Evolutionary conservation across 2,797 vertebrate species (phyloP), one percentile per base, ranked within the genome.

Genomic region (Siniperca undulata): DNA sequence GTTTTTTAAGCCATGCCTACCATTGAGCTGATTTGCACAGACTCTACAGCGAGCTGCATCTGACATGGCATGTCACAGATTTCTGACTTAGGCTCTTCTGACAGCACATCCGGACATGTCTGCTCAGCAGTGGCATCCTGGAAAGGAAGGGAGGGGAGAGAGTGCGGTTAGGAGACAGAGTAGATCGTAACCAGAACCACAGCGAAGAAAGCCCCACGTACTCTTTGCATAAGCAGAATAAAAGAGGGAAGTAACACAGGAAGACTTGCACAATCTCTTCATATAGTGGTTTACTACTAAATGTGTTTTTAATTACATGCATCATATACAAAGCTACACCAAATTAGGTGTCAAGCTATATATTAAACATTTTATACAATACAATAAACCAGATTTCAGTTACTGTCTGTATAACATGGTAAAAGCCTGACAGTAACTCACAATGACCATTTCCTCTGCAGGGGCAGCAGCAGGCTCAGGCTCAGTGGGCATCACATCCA

Each of bases 11-110:
- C 27, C 6, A 24, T 53, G 19, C 13, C 6, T 87, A 94, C 93
- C 80, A 55, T 55, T 70, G 86, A 59, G 58, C 13, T 56, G 62
- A 92, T 86, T 60, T 82, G 83, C 46, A 58, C 81, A 27, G 92
- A 78, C 60, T 91, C 92, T 17, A 87, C 85, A 0, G 82, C 36
- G 2, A 92, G 80, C 75, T 93, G 87, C 70, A 80, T 86, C 77
- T 89, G 93, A 89, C 91, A 92, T 0, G 90, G 74, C 69, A 90
- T 56, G 6, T 93, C 91, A 68, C 83, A 78, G 36, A 77, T 82
- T 67, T 86, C 89, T 46, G 74, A 5, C 68, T 89, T 86, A 0
- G 42, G 71, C 13, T 83, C 86, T 16, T 90, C 89, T 85, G 86
- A 68, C 60, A 80, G 78, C 42, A 38, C 16, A 8, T 81, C 88